Base-by-base conservation (phyloP, 2,113 vertebrate genomes). In the Psittacula cyanocephala region DNA sequence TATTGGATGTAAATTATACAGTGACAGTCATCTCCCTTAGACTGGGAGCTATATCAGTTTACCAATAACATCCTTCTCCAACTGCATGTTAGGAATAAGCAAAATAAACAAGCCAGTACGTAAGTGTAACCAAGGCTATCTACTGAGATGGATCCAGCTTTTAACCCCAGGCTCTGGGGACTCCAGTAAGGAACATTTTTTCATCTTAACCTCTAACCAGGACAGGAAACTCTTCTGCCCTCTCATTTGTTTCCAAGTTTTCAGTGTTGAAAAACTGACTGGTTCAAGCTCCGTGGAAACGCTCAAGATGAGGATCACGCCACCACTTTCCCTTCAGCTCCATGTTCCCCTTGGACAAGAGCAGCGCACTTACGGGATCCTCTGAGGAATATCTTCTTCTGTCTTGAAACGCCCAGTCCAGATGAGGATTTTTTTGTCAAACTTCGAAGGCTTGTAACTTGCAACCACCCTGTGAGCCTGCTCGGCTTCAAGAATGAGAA, bases 361-460 rank as follows among this genome's bases (percentile, higher is more conserved):
- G 24, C 44, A 13, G 19, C 0, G 0, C 67, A 97, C 98, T 98
- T 97, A 98, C 98, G 98, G 84, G 84, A 98, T 93, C 47, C 95
- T 84, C 3, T 25, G 55, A 29, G 98, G 98, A 93, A 98, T 98
- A 39, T 98, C 98, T 43, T 97, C 97, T 91, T 97, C 91, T 0
- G 93, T 95, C 94, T 97, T 98, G 98, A 98, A 98, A 59, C 98
- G 97, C 5, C 98, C 97, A 7, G 98, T 98, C 98, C 98, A 98
- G 74, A 98, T 76, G 15, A 98, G 97, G 64, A 98, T 97, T 94
- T 95, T 98, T 89, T 96, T 98, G 95, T 98, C 98, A 67, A 98
- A 98, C 7, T 84, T 93, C 1, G 97, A 98, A 71, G 98, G 98
- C 71, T 91, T 98, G 96, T 94, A 95, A 35, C 97, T 97, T 23